Evolutionary conservation across 2,797 vertebrate genomes (phyloP), one percentile per base, ranked within the genome.

Genomic region (Halcyon chelicuti): DNA sequence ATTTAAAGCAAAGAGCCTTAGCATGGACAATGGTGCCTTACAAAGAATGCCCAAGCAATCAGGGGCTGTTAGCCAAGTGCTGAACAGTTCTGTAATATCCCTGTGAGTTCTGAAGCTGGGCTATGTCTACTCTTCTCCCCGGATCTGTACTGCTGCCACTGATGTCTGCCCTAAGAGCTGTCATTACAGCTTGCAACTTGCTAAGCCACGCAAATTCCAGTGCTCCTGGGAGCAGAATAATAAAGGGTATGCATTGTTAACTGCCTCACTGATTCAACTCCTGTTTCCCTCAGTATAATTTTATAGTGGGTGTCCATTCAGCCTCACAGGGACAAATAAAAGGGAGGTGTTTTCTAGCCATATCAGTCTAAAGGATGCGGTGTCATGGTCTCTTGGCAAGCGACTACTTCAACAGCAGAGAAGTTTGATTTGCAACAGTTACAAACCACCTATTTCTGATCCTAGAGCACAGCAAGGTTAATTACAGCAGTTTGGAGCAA

Each of bases 1-100:
- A 89, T 94, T 96, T 97, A 96, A 95, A 97, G 86, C 54, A 97
- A 94, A 95, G 77, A 96, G 47, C 67, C 73, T 91, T 92, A 85
- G 62, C 37, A 77, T 70, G 74, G 90, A 94, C 95, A 96, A 96
- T 65, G 77, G 29, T 84, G 57, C 90, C 88, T 94, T 78, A 80
- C 55, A 96, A 96, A 91, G 82, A 92, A 92, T 62, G 76, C n/a
- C n/a, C 42, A 78, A 95, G 92, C 78, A 95, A 97, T 94, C 86
- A 88, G 60, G 37, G 28, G 46, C 57, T 88, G 77, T 96, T 93
- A 97, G 49, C 28, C 72, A 88, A 47, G 51, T 79, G 40, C 55
- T 94, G 86, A 90, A 90, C 77, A 96, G 52, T 28, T 88, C 63
- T 75, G 19, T 58, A 76, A 13, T 85, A 71, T 42, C 58, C 81